Evolutionary conservation across 1,140 invertebrate species (phyloP), one percentile per base, ranked within the genome.

Genomic region (Plectrocnemia conspersa): DNA sequence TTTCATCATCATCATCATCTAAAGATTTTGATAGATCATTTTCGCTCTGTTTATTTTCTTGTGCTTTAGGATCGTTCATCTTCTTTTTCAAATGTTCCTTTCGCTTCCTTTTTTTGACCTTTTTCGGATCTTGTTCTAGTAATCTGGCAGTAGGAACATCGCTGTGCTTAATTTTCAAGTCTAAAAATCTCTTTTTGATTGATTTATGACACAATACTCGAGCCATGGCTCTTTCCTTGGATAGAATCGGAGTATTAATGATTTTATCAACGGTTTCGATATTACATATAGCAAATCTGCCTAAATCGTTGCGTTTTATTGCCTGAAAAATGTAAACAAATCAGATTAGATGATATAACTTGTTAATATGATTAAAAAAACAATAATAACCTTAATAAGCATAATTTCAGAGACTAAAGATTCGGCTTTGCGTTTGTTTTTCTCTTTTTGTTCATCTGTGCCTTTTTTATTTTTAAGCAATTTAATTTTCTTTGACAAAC

Each of bases 181-280:
- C 19, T n/a, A 47, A 6, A 5, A 58, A 48, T 46, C 44, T 58
- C 4, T 41, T 19, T 1, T 52, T 56, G 1, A 62, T 21, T 24
- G 33, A 24, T 50, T 58, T 58, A 29, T 58, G 59, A 2, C 42
- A 33, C 9, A 52, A 5, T 9, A 62, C 11, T 53, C 49, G 54
- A 3, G 56, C 56, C 55, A 58, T 56, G n/a, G 48, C 59, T 49
- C 53, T 58, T 36, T 58, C 56, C 29, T 54, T 42, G 15, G 56
- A 47, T 9, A 49, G 56, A 15, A 49, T 13, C 15, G 59, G 56
- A n/a, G 52, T 55, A 25, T 62, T 54, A 36, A 62, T 58, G 10
- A 54, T 35, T 49, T 62, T 58, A 11, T 13, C 19, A 13, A 58
- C 35, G n/a, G 55, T 49, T 11, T 48, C 35, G 16, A 52, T 47